A percentile compares a stretch with the other conserved stretches of the same genome.
Evolutionary conservation across 35 echinoderm and acorn worm genomes (phyloP).

Genomic region (Strongylocentrotus purpuratus): DNA sequence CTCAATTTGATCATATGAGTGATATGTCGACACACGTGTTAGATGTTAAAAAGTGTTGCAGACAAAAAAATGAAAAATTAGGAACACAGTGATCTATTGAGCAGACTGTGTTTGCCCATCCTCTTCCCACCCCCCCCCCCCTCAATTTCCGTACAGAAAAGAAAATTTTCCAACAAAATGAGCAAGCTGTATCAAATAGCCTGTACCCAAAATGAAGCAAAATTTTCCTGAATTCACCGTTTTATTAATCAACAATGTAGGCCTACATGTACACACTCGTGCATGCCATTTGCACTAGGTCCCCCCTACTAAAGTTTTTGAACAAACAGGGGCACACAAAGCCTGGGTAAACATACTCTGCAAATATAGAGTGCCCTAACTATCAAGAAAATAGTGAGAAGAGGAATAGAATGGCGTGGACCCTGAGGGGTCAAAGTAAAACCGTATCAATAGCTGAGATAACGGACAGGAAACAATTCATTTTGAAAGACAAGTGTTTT

Average conservation of each 20-base stretch:
- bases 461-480: background rate
- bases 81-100: background rate
- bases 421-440: background rate
- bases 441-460: background rate
- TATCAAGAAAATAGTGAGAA: background rate
- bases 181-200: no score
- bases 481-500: background rate
- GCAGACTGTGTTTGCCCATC: background rate
- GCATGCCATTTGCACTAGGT: background rate
- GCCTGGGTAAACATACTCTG: background rate
- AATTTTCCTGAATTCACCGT: no score
- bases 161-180: no score
- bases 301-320: background rate
- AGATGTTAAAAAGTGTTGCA: background rate
- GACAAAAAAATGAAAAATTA: background rate
- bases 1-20: background rate
- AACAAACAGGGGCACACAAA: conserved; percentile 9
- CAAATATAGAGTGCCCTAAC: background rate
- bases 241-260: no score
- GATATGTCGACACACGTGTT: background rate
- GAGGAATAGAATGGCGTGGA: background rate
- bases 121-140: background rate
- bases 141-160: background rate
- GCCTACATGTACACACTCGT: background rate
- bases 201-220: no score